Percentiles rank a stretch among this genome's conserved stretches.
These are phyloP conservation scores for Gopherus evgoodei DNA, from an alignment of 2,113 vertebrate genomes.

Conservation along the genomic window DNA sequence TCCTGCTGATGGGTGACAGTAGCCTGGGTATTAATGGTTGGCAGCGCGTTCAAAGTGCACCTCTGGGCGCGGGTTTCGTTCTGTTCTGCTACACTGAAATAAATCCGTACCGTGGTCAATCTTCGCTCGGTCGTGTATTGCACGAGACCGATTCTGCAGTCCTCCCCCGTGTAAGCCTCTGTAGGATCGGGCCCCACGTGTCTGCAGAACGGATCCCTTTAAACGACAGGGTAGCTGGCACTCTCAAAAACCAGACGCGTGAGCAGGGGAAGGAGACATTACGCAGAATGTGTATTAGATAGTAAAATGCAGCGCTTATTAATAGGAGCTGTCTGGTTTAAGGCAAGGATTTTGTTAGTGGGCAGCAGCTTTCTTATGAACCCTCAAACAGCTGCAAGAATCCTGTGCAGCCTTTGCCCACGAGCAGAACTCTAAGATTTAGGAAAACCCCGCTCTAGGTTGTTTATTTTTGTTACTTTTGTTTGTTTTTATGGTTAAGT, in stretches of 20 bases:
- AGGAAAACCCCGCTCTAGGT: slow-evolving; percentile 54
- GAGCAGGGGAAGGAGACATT: background rate
- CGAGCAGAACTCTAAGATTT: slow-evolving; percentile 74
- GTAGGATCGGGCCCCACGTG: background rate
- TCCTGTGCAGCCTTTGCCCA: slow-evolving; percentile 80
- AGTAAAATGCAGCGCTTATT: background rate
- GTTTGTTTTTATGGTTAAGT: slow-evolving; percentile 21
- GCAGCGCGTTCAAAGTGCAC: background rate
- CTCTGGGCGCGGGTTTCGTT: rapidly evolving
- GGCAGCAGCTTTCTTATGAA: slow-evolving; percentile 22
- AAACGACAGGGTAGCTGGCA: background rate
- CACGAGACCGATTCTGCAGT: background rate
- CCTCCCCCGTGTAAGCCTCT: too few species aligned
- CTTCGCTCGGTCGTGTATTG: too few species aligned
- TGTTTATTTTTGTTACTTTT: slow-evolving; percentile 16
- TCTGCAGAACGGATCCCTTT: too few species aligned
- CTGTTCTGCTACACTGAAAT: background rate
- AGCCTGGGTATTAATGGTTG: background rate
- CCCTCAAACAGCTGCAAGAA: slow-evolving; percentile 84
- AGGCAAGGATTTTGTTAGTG: background rate
- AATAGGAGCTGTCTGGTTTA: background rate
- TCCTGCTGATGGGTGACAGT: background rate
- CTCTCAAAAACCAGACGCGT: background rate
- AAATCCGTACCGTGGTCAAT: rapidly evolving
- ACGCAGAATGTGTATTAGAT: background rate